Base-by-base conservation (phyloP, 2,113 vertebrate genomes). In the Melanerpes aurifrons region DNA sequence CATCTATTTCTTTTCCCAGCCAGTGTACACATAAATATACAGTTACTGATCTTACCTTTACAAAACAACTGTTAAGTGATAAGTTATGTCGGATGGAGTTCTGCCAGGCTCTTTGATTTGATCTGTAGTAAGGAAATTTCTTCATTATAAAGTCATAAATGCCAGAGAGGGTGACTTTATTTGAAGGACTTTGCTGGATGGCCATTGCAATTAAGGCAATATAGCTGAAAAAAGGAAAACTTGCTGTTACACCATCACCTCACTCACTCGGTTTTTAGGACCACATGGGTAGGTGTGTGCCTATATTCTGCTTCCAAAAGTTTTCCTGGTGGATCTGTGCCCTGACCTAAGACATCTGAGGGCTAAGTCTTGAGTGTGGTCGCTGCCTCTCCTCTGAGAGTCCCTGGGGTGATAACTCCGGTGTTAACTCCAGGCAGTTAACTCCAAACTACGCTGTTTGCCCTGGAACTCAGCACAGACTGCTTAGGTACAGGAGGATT, bases 131-230 rank as follows among this genome's bases (percentile, higher is more conserved):
- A 12, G 99, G 99, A 94, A 99, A 99, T 81, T 98, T 97, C 97
- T 98, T 98, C 98, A 98, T 99, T 98, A 99, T 99, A 98, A 99
- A 99, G 97, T 99, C 99, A 76, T 99, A 99, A 97, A 99, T 99
- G 89, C 99, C 99, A 2, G 99, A 99, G 92, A 99, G 98, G 40
- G 99, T 99, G 90, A 99, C 98, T 92, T 98, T 98, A 96, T 98
- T 98, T 63, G 99, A 98, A 4, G 99, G 99, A 84, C 99, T 99
- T 97, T 99, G 99, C 97, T 99, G 99, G 88, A 99, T 99, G 89
- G 99, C 99, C 99, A 99, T 99, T 87, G 99, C 99, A 71, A 99
- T 99, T 92, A 99, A 97, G 50, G 99, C 99, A 63, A 99, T 99
- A 97, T 99, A 99, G 96, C 99, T 99, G 97, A 76, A 81, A 97